A percentile compares a stretch with the other conserved stretches of the same genome.
phyloP scores from a whole-genome alignment of 1,140 invertebrate genomes.

The Chrysomallon squamiferum region DNA sequence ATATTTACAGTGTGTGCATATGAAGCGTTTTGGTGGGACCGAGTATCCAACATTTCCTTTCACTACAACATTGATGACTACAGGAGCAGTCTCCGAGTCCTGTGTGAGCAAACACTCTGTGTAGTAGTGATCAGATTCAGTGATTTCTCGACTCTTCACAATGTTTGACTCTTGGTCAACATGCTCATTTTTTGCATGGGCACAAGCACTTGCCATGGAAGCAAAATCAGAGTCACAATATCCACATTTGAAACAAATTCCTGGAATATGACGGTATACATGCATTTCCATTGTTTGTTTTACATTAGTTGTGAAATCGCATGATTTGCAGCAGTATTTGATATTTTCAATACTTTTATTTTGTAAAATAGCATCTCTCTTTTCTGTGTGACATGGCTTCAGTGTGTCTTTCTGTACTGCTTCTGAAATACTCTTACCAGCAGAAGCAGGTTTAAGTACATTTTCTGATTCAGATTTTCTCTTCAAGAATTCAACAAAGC shows the following conservation, averaged over 20 bases:
- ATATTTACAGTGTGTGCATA: conserved; percentile 44
- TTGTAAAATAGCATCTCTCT: background rate
- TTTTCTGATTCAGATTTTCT: background rate
- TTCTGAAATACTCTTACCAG: background rate
- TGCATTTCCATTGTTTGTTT: conserved; percentile 39
- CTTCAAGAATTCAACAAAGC: conserved; percentile 22
- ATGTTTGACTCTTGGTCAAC: conserved; percentile 28
- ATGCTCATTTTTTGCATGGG: conserved; percentile 36
- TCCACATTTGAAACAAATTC: conserved; percentile 37
- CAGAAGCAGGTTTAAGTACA: background rate
- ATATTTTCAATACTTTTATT: background rate
- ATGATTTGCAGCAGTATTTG: conserved; percentile 29
- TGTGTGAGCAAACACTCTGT: background rate
- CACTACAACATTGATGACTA: conserved; percentile 37
- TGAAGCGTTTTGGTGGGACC: conserved; percentile 22
- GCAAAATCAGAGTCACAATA: conserved; percentile 34
- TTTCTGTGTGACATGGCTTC: background rate
- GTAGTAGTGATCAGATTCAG: conserved; percentile 31
- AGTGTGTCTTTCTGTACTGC: background rate
- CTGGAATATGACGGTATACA: conserved; percentile 39
- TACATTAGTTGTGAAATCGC: conserved; percentile 26
- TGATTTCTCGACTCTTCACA: conserved; percentile 24
- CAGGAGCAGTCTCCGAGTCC: conserved; percentile 17
- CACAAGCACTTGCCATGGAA: conserved; percentile 22
- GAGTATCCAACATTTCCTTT: conserved; percentile 10